These are phyloP conservation scores for Actinia tenebrosa DNA, from an alignment of 64 coral and sea anemone genomes.

Conservation along the genomic window DNA sequence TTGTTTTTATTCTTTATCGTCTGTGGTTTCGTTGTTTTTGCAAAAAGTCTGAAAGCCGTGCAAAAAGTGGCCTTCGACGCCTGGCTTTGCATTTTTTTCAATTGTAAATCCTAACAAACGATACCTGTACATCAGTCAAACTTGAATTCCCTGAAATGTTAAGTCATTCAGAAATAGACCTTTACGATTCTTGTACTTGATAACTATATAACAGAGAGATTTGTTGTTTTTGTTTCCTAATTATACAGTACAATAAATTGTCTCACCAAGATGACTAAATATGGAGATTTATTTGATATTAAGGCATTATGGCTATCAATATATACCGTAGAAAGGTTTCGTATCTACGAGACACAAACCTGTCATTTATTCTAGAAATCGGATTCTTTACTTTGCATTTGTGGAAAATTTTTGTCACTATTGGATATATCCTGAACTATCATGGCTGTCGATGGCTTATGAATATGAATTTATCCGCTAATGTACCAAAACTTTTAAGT, in stretches of 20 bases:
- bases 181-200: neutral
- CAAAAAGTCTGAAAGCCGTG: neutral
- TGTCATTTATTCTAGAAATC: neutral
- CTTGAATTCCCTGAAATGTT: neutral
- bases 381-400: neutral
- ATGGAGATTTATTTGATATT: neutral
- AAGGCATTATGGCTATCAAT: neutral
- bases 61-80: conserved; percentile 3
- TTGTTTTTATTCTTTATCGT: neutral
- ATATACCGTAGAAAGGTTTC: neutral
- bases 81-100: neutral
- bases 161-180: neutral
- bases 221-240: conserved; percentile 9
- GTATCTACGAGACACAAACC: neutral
- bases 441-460: neutral
- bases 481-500: neutral
- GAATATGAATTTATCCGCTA: neutral
- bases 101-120: neutral
- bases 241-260: neutral
- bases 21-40: neutral
- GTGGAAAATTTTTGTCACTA: neutral
- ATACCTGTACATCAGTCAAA: neutral
- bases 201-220: neutral
- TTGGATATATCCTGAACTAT: neutral
- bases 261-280: neutral